These are phyloP conservation scores for Gouania willdenowi DNA, from an alignment of 2,797 vertebrate genomes.

Conservation along the genomic window DNA sequence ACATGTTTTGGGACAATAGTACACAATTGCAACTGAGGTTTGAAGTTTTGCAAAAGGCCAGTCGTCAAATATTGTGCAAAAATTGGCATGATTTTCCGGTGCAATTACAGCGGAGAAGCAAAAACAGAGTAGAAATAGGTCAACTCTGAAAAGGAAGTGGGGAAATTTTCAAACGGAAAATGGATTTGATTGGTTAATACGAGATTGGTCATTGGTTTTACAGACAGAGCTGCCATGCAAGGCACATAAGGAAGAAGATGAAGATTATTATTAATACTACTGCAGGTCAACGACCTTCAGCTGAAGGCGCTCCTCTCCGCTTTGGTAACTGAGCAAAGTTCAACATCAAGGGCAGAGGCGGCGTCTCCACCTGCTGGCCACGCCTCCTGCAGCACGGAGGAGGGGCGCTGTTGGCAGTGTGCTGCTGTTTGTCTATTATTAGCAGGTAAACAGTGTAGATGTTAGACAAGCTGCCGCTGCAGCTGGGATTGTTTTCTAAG, in stretches of 20 bases:
- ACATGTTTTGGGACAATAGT: too few species aligned
- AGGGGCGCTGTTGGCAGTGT: conserved; percentile 13
- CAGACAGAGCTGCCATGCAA: too few species aligned
- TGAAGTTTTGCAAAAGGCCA: too few species aligned
- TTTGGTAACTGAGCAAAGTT: conserved; percentile 43
- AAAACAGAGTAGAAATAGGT: too few species aligned
- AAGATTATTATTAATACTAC: conserved; percentile 9
- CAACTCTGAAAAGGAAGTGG: too few species aligned
- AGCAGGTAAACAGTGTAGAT: conserved; percentile 62
- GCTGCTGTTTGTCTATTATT: conserved; percentile 58
- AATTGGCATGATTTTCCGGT: too few species aligned
- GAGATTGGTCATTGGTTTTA: too few species aligned
- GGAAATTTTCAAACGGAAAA: too few species aligned
- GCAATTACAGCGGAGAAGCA: too few species aligned
- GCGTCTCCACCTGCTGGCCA: conserved; percentile 14
- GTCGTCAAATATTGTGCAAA: too few species aligned
- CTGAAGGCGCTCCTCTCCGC: conserved; percentile 26
- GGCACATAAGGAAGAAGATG: conserved; percentile 16
- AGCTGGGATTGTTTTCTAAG: conserved; percentile 28
- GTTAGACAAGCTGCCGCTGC: conserved; percentile 24
- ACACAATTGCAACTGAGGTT: too few species aligned
- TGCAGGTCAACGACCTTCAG: conserved; percentile 37
- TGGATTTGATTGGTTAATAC: too few species aligned
- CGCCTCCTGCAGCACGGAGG: conserved; percentile 3
- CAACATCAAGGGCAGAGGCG: conserved; percentile 3